These are phyloP conservation scores for Cephalopholis sonnerati DNA, from an alignment of 2,113 vertebrate genomes.

Conservation along the genomic window DNA sequence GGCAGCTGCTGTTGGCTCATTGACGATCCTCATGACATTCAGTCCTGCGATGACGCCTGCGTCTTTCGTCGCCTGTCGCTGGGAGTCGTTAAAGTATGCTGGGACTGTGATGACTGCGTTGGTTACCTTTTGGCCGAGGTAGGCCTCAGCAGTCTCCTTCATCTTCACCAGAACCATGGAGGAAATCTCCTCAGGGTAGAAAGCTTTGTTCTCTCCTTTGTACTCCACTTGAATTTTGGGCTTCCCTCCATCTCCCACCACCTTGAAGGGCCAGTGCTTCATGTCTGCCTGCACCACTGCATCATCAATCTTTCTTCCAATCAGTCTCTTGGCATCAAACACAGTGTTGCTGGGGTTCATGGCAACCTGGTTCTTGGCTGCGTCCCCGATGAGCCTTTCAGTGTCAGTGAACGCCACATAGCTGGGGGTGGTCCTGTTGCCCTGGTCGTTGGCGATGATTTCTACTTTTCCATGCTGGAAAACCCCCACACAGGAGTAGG, in stretches of 20 bases:
- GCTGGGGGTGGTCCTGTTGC: slow-evolving; percentile 74
- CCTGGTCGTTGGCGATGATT: slow-evolving; percentile 77
- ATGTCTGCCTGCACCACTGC: slow-evolving; percentile 77
- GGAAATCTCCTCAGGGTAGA: slow-evolving; percentile 80
- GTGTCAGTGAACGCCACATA: slow-evolving; percentile 67
- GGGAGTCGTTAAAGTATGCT: slow-evolving; percentile 67
- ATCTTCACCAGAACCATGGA: slow-evolving; percentile 75
- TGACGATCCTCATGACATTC: slow-evolving; percentile 79
- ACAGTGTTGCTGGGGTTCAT: slow-evolving; percentile 75
- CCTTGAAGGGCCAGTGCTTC: slow-evolving; percentile 82
- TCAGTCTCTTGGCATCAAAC: slow-evolving; percentile 76
- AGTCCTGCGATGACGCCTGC: slow-evolving; percentile 92
- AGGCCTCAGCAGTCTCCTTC: slow-evolving; percentile 74
- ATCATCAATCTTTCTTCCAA: slow-evolving; percentile 83
- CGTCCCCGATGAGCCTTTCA: slow-evolving; percentile 63
- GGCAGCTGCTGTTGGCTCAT: slow-evolving; percentile 92
- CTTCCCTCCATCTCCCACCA: slow-evolving; percentile 72
- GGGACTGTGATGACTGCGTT: slow-evolving; percentile 93
- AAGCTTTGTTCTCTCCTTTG: slow-evolving; percentile 78
- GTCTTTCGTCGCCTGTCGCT: slow-evolving; percentile 84
- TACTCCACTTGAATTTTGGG: slow-evolving; percentile 77
- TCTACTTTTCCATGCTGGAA: slow-evolving; percentile 94
- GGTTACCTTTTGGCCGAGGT: slow-evolving; percentile 84
- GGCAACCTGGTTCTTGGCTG: slow-evolving; percentile 76
- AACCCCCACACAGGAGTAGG: slow-evolving; percentile 88